Base-by-base conservation (phyloP, 2,888 invertebrate species). In the Portevinia maculata region DNA sequence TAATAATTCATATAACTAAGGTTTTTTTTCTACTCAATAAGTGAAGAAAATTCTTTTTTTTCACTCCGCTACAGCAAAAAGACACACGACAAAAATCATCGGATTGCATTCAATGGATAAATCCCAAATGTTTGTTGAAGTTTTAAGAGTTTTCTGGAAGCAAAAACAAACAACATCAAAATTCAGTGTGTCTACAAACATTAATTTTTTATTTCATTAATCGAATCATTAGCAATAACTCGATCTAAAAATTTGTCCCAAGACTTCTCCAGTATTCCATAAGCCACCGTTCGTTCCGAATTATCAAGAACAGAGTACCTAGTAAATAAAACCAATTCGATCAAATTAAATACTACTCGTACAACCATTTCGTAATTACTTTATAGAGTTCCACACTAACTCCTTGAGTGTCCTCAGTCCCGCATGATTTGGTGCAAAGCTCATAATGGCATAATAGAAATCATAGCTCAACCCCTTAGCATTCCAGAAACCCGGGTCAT, bases 361-460 rank as follows among this genome's bases (percentile, higher is more conserved):
- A 1, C 3, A 39, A 15, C 1, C 8, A 15, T 7, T 17, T 15
- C 7, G 9, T n/a, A 32, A 24, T 57, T 91, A 93, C 46, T 89
- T 88, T 46, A 94, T 89, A 0, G 94, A 94, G 87, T 94, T 94
- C 75, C 92, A 88, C 0, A 93, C 93, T 1, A 94, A 89, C 75
- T 92, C 92, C 85, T 94, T 94, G 1, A 95, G 90, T 6, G 93
- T 89, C 62, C 92, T 91, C 8, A 94, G 87, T 30, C 94, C 94
- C 0, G 92, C 91, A 60, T 91, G 89, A 30, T 90, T 89, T 1
- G 93, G 92, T 52, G 93, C 93, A 86, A 94, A 91, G 3, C 93
- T 93, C 92, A 94, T 92, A 84, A 94, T 94, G 1, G 93, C 93
- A 86, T 93, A 92, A 87, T 94, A 94, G 87, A 93, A 94, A 86